These are phyloP conservation scores for Ceratothoa steindachneri DNA, from an alignment of 2,888 invertebrate species.

Conservation along the genomic window DNA sequence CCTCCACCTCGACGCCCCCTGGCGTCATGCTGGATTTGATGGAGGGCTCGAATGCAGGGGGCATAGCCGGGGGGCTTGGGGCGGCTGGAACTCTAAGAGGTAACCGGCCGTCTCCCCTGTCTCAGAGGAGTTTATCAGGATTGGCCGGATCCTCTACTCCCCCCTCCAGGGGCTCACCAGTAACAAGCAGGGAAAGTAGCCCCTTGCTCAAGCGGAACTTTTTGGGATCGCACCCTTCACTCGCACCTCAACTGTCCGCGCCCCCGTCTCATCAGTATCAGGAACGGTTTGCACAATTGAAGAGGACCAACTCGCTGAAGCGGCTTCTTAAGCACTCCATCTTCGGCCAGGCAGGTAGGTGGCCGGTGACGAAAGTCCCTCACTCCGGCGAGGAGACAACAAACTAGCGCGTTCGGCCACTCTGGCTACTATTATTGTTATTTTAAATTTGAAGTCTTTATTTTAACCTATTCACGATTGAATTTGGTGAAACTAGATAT, in stretches of 20 bases:
- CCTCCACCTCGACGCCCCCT: neutral
- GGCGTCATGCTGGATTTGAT: neutral
- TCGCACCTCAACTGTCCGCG: conserved; percentile 31
- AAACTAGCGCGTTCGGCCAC: too few relatives aligned
- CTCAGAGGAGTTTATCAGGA: neutral
- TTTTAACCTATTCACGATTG: too few relatives aligned
- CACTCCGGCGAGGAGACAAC: too few relatives aligned
- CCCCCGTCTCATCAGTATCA: conserved; percentile 43
- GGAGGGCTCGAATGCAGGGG: neutral
- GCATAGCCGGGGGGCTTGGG: conserved; percentile 1
- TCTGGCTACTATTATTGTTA: too few relatives aligned
- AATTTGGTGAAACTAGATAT: too few relatives aligned
- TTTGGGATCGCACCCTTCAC: conserved; percentile 25
- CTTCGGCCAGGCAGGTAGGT: conserved; percentile 38
- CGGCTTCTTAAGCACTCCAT: conserved; percentile 40
- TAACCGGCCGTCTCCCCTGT: conserved; percentile 20
- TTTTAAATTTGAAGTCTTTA: too few relatives aligned
- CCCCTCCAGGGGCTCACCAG: conserved; percentile 31
- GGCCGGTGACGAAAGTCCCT: neutral
- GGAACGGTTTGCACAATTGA: conserved; percentile 33
- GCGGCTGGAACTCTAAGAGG: neutral
- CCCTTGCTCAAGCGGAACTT: conserved; percentile 34
- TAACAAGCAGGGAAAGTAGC: conserved; percentile 35
- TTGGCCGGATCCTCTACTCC: conserved; percentile 28
- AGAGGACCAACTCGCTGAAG: conserved; percentile 45